Conservation (phyloP, 2,888 invertebrate species). For the Polymixis lichenea region DNA sequence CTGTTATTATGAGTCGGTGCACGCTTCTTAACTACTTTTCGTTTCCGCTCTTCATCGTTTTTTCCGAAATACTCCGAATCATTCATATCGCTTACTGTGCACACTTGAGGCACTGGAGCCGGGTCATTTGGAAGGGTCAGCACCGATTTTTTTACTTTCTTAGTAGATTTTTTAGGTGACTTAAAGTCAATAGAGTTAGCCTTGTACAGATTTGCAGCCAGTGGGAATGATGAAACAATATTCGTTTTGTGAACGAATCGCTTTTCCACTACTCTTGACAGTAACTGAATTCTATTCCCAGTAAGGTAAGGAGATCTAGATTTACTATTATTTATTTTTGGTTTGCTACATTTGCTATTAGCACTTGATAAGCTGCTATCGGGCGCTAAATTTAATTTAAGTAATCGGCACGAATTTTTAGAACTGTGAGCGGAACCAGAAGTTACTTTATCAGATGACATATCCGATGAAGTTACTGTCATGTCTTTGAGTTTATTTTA, state of each 20-base stretch:
- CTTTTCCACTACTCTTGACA: slow-evolving; percentile 79
- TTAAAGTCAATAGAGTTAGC: slow-evolving; percentile 85
- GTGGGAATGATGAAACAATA: slow-evolving; percentile 77
- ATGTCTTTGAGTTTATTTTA: slow-evolving; percentile 63
- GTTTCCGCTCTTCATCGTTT: slow-evolving; percentile 67
- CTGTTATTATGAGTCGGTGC: slow-evolving; percentile 63
- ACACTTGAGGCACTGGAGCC: slow-evolving; percentile 72
- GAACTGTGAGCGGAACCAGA: slow-evolving; percentile 64
- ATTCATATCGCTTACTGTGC: slow-evolving; percentile 85
- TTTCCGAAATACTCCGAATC: slow-evolving; percentile 81
- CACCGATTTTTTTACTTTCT: slow-evolving; percentile 83
- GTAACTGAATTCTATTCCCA: slow-evolving; percentile 74
- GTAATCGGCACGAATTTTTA: slow-evolving; percentile 62
- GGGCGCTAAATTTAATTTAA: slow-evolving; percentile 67
- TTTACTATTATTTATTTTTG: slow-evolving; percentile 64
- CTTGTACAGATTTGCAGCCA: slow-evolving; percentile 81
- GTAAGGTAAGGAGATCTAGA: slow-evolving; percentile 77
- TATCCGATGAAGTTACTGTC: slow-evolving; percentile 75
- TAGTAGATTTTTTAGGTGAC: slow-evolving; percentile 69
- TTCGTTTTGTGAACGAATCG: slow-evolving; percentile 74
- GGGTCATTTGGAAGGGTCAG: slow-evolving; percentile 81
- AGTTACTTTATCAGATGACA: slow-evolving; percentile 65
- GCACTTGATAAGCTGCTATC: slow-evolving; percentile 68
- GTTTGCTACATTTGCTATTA: slow-evolving; percentile 65
- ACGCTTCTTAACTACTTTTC: slow-evolving; percentile 73